Base-by-base conservation (phyloP, 2,888 invertebrate species). In the Antheraea yamamai region DNA sequence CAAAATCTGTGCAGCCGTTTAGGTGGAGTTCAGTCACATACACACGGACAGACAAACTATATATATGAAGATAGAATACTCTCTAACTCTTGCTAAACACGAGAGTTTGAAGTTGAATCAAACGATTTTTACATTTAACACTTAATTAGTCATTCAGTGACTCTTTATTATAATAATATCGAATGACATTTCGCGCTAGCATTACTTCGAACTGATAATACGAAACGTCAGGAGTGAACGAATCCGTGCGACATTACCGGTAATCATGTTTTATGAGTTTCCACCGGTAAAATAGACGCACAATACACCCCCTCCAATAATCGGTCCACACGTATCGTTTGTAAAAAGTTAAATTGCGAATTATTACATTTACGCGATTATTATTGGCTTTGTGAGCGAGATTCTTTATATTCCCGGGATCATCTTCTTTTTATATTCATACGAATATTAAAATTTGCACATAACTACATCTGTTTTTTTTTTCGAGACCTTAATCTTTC, bases 211-310 rank as follows among this genome's bases (percentile, higher is more conserved):
- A 68, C 68, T 83, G 20, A 85, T 82, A 83, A 84, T 82, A 85
- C 81, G 81, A 83, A 85, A 86, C 86, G 87, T 87, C 88, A 87
- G 85, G 87, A 88, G 83, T 84, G 87, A 88, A 88, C n/a, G 30
- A 66, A 66, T 88, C 88, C 86, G 82, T 82, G 82, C 87, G 85
- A 90, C 89, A 91, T 92, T 90, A 89, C 87, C 86, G 85, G 90
- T 91, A 91, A 92, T 92, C 91, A 89, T 90, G 87, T 89, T 92
- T 92, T 92, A 93, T 92, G 92, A 91, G 91, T 90, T 90, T 87
- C 87, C 89, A 89, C 86, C 88, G 88, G 88, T 39, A 2, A 14
- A n/a, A 39, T 39, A 39, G n/a, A 70, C n/a, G 39, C 39, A 20
- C 70, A 70, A 10, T 18, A 86, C 82, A 82, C 72, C 71, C n/a